Base-by-base conservation (phyloP, 2,888 invertebrate species). In the Noctua pronuba region DNA sequence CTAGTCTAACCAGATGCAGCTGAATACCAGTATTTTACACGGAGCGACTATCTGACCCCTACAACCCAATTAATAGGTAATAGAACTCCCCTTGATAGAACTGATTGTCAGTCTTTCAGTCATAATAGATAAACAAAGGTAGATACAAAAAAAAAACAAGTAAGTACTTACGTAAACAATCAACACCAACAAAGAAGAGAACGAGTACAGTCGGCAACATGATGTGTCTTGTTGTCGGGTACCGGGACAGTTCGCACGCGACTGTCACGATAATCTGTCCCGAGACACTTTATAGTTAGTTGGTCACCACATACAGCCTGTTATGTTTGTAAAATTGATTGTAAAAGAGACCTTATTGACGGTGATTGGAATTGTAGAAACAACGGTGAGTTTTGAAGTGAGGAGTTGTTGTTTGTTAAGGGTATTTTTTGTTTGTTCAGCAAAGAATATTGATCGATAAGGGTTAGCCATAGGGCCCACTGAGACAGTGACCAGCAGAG, bases 241-340 rank as follows among this genome's bases (percentile, higher is more conserved):
- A 62, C 80, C 69, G 73, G 69, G 80, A 75, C 71, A 74, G 79
- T 77, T 68, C 71, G 81, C 85, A 89, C 89, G 79, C 83, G 77
- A 91, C 91, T 89, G 90, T 77, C 70, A 38, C 84, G 86, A 86
- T 88, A 80, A 88, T 87, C 81, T 80, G 41, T 21, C 46, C 41
- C 75, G 58, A 84, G 83, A 79, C 86, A 86, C 88, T 92, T 88
- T 92, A 92, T 92, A 91, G 73, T 82, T 86, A 83, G 85, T 81
- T 89, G 65, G 75, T 81, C 52, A 28, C 65, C 58, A 72, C 89
- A 89, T 91, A 93, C 89, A 92, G 90, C 86, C 73, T 91, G 91
- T 75, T 89, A 55, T 69, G 55, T 76, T 83, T 71, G 52, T 73
- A 7, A 35, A 24, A 55, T 72, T 65, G 35, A 62, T 80, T 31